These are phyloP conservation scores for Decapterus maruadsi DNA, from an alignment of 2,797 vertebrate genomes.

Conservation along the genomic window DNA sequence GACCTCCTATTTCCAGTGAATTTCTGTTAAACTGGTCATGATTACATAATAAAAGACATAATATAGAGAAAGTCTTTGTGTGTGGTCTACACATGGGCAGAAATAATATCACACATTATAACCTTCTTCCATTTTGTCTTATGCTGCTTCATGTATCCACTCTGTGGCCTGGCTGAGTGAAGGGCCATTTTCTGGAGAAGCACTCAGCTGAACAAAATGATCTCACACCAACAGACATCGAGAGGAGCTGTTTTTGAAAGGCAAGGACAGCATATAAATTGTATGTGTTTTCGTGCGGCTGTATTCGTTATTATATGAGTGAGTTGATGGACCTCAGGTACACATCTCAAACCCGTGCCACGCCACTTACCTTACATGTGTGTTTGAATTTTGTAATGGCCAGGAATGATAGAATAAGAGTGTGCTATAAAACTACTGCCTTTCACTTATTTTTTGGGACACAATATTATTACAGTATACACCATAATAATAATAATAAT, in stretches of 20 bases:
- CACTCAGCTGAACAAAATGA: constrained; percentile 80
- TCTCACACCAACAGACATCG: constrained; percentile 72
- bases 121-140: constrained; percentile 55
- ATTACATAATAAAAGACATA: constrained; percentile 46
- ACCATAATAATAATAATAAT: too few relatives aligned
- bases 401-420: too few relatives aligned
- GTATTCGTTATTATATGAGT: constrained; percentile 18
- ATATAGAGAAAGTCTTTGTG: constrained; percentile 46
- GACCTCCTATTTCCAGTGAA: constrained; percentile 56
- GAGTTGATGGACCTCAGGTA: neutral
- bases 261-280: constrained; percentile 66
- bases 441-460: too few relatives aligned
- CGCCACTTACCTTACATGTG: neutral
- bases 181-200: constrained; percentile 75
- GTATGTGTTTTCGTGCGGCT: constrained; percentile 29
- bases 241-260: constrained; percentile 64
- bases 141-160: constrained; percentile 48
- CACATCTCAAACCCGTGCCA: neutral
- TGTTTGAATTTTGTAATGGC: neutral
- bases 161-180: constrained; percentile 66
- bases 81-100: constrained; percentile 48
- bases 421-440: too few relatives aligned
- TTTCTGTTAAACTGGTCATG: constrained; percentile 54
- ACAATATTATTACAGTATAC: too few relatives aligned
- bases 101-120: constrained; percentile 56